Evolutionary conservation across 2,797 vertebrate species (phyloP).

Genomic region (Australoheros facetus): DNA sequence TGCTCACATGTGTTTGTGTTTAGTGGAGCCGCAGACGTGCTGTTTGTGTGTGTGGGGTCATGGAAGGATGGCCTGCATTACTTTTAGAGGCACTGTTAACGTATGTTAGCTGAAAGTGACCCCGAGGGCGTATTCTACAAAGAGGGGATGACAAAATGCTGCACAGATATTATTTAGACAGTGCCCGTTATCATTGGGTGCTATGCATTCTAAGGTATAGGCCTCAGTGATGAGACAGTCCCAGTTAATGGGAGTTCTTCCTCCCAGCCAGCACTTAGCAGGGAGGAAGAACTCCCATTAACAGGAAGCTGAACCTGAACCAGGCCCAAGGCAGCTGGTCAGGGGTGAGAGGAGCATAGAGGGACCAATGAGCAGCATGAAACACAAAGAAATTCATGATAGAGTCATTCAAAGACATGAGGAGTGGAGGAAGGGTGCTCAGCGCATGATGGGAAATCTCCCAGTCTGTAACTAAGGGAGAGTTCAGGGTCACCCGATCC

Average conservation of each 20-base stretch:
- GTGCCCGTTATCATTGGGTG: not conserved
- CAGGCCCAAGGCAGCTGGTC: too few species aligned
- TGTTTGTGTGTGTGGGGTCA: conserved; percentile 37
- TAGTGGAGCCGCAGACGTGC: conserved; percentile 27
- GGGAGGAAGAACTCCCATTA: not conserved
- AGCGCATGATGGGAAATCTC: not conserved
- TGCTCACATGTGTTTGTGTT: conserved; percentile 39
- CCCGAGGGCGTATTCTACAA: too few species aligned
- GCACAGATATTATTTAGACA: not conserved
- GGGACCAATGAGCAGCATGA: too few species aligned
- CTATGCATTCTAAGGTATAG: not conserved
- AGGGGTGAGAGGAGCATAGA: too few species aligned
- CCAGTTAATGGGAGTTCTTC: too few species aligned
- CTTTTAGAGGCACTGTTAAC: not conserved
- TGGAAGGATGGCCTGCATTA: not conserved
- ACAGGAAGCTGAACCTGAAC: not conserved
- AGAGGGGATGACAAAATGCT: not conserved
- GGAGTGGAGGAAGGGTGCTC: not conserved
- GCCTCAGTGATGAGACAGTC: too few species aligned
- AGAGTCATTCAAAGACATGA: too few species aligned
- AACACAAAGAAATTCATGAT: too few species aligned
- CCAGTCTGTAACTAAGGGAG: too few species aligned
- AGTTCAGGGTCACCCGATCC: not conserved
- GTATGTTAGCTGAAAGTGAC: not conserved
- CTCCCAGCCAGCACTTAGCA: too few species aligned